A percentile compares a stretch with the other conserved stretches of the same genome.
These are phyloP conservation scores for Kradibia gibbosae DNA, from an alignment of 1,140 invertebrate species.

Conservation along the genomic window DNA sequence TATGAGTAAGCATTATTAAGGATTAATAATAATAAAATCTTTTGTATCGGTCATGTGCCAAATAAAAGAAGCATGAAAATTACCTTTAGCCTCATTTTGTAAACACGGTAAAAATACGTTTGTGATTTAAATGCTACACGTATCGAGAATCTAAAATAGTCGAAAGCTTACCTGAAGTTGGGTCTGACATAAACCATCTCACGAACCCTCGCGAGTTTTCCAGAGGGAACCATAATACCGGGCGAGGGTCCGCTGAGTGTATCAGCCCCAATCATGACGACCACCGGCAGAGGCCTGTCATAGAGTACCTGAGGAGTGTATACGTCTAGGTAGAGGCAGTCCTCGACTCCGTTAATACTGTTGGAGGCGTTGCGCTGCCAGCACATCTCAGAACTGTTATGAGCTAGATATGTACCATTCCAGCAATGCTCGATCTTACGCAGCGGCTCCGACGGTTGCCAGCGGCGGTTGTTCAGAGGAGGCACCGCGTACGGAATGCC, in stretches of 20 bases:
- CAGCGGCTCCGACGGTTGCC: constrained; percentile 80
- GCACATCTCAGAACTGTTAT: constrained; percentile 79
- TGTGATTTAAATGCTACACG: no score
- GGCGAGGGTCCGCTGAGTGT: constrained; percentile 82
- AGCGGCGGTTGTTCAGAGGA: constrained; percentile 80
- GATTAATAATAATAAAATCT: no score
- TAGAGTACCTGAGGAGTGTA: constrained; percentile 83
- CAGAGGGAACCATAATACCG: constrained; percentile 77
- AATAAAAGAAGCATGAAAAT: no score
- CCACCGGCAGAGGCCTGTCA: constrained; percentile 82
- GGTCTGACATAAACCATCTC: constrained; percentile 88
- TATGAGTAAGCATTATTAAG: no score
- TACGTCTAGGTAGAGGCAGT: constrained; percentile 87
- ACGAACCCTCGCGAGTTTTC: constrained; percentile 79
- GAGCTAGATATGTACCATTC: constrained; percentile 82
- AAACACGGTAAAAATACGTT: no score
- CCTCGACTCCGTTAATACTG: constrained; percentile 78
- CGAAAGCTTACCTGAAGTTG: constrained; percentile 76
- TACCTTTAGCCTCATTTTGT: no score
- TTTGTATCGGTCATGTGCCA: no score
- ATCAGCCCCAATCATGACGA: constrained; percentile 86
- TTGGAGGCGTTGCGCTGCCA: constrained; percentile 78
- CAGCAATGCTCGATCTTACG: constrained; percentile 83
- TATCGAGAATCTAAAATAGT: no score
- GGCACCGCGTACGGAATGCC: constrained; percentile 90